Evolutionary conservation across 30 jellyfish, hydroid and myxozoan genomes (phyloP).

Genomic region (Hydra vulgaris): DNA sequence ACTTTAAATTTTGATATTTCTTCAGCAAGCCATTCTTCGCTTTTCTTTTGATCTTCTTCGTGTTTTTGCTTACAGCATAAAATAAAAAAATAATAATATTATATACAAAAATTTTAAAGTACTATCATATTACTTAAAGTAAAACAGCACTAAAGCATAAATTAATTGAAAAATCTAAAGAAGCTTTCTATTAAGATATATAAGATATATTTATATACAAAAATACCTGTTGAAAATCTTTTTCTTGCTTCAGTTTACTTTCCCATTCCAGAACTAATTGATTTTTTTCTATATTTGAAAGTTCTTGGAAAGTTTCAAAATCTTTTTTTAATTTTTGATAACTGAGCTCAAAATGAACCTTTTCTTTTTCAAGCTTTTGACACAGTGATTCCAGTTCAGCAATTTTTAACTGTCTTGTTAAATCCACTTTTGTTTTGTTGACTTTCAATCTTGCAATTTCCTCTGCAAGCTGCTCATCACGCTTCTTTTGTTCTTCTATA

Average conservation of each 20-base stretch:
- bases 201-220: no score
- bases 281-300: not conserved
- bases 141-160: no score
- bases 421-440: not conserved
- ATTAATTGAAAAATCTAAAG: no score
- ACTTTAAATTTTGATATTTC: not conserved
- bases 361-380: not conserved
- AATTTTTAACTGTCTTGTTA: not conserved
- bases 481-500: not conserved
- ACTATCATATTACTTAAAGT: no score
- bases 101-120: no score
- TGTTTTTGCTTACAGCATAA: not conserved
- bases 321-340: conserved; percentile 27
- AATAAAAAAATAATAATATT: no score
- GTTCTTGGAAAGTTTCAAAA: conserved; percentile 16
- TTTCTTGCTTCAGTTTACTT: not conserved
- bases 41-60: not conserved
- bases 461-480: not conserved
- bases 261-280: not conserved
- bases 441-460: not conserved
- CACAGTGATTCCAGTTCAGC: not conserved
- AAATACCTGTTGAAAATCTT: not conserved
- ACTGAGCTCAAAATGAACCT: not conserved
- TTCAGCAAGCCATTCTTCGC: not conserved
- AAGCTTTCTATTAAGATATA: no score